Base-by-base conservation (phyloP, 2,113 vertebrate genomes). In the Dasyprocta punctata region DNA sequence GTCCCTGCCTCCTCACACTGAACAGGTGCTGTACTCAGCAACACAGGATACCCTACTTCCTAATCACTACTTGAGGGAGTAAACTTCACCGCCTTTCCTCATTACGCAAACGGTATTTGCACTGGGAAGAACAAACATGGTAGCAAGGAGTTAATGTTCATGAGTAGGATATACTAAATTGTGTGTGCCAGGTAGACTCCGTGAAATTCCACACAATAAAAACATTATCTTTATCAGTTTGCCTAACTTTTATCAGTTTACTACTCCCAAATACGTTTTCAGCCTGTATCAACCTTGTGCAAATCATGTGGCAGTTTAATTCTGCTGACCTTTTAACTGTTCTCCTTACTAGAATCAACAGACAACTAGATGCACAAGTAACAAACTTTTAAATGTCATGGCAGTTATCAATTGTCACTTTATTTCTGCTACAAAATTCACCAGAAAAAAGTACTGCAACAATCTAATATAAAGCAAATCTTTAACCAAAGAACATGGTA, bases 371-470 rank as follows among this genome's bases (percentile, higher is more conserved):
- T 98, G 97, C 94, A 97, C 96, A 97, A 98, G 92, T 94, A 98
- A 97, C 93, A 54, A 98, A 92, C 85, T 93, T 98, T 94, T 49
- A 97, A 97, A 96, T 98, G 65, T 92, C 92, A 92, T 96, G 54
- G 71, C 88, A 92, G 88, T 97, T 97, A 97, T 86, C 92, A 98
- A 96, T 94, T 95, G 47, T 95, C 94, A 97, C 94, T 98, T 98
- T 98, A 98, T 98, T 98, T 98, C 95, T 98, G 96, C 97, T 97
- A 98, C 96, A 98, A 98, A 98, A 97, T 94, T 97, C 96, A 98
- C 95, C 97, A 98, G 97, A 96, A 97, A 97, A 98, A 96, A 67
- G 83, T 97, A 97, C 95, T 97, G 92, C 92, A 97, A 97, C 96
- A 98, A 92, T 98, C 97, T 97, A 97, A 71, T 98, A 98, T 97